phyloP scores from a whole-genome alignment of 2,888 invertebrate species.

The Drosophila robusta region DNA sequence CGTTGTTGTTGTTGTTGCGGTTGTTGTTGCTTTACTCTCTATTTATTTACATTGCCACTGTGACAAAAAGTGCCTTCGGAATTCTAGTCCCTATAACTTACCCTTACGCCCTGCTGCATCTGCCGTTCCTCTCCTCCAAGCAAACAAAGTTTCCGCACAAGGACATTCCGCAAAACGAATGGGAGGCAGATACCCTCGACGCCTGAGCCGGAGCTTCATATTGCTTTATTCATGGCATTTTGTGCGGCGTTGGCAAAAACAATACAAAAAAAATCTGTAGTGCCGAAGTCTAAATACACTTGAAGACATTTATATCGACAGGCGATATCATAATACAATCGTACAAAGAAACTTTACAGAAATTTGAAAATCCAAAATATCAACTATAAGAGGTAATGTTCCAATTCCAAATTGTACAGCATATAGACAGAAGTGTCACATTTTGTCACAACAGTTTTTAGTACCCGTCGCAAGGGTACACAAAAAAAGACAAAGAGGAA shows the following conservation, averaged over 20 bases:
- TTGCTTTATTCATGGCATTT: conserved; percentile 44
- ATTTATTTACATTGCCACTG: conserved; percentile 41
- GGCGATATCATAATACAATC: no score
- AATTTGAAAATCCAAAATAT: no score
- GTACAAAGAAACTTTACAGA: no score
- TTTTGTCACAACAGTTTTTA: no score
- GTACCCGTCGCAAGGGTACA: no score
- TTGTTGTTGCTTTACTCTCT: conserved; percentile 10
- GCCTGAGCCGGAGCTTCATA: conserved; percentile 15
- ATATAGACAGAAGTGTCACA: no score
- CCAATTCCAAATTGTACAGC: no score
- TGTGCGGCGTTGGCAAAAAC: conserved; percentile 42
- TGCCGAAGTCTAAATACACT: not conserved
- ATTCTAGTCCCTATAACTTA: conserved; percentile 15
- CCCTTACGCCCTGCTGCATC: not conserved
- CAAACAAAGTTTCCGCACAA: not conserved
- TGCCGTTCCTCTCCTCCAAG: not conserved
- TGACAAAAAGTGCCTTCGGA: conserved; percentile 30
- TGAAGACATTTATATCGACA: not conserved
- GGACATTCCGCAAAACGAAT: not conserved
- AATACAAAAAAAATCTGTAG: not conserved
- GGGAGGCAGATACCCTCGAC: conserved; percentile 6
- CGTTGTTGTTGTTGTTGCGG: conserved; percentile 4
- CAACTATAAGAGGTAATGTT: no score
- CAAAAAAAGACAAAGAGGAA: not conserved